Percentiles rank a stretch among this genome's conserved stretches.
Conservation (phyloP, 2,888 invertebrate genomes). For the Lampropteryx suffumata region DNA sequence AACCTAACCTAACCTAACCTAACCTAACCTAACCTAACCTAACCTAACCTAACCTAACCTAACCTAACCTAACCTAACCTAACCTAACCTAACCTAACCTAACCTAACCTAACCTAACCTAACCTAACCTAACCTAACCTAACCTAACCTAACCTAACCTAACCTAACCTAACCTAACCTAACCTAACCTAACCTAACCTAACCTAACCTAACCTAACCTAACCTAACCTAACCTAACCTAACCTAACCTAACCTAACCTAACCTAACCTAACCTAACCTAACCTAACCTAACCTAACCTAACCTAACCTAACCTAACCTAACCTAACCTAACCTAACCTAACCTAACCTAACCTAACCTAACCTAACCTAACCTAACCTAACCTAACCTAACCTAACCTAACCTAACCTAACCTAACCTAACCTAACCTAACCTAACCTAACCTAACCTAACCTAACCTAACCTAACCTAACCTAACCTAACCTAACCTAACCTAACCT, state of each 20-base stretch:
- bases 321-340: conserved; percentile 11
- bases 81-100: conserved; percentile 15
- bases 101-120: conserved; percentile 16
- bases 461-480: conserved; percentile 13
- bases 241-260: conserved; percentile 12
- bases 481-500: conserved; percentile 13
- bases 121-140: conserved; percentile 12
- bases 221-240: conserved; percentile 12
- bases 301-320: conserved; percentile 12
- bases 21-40: conserved; percentile 13
- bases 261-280: conserved; percentile 12
- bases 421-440: conserved; percentile 13
- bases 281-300: conserved; percentile 12
- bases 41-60: conserved; percentile 15
- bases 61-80: conserved; percentile 15
- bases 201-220: conserved; percentile 9
- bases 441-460: conserved; percentile 13
- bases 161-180: conserved; percentile 11
- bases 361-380: conserved; percentile 9
- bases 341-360: conserved; percentile 6
- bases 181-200: conserved; percentile 5
- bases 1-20: conserved; percentile 5
- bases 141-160: conserved; percentile 16
- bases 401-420: conserved; percentile 13
- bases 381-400: conserved; percentile 13